Base-by-base conservation (phyloP, 1,140 invertebrate genomes). In the Ips typographus region DNA sequence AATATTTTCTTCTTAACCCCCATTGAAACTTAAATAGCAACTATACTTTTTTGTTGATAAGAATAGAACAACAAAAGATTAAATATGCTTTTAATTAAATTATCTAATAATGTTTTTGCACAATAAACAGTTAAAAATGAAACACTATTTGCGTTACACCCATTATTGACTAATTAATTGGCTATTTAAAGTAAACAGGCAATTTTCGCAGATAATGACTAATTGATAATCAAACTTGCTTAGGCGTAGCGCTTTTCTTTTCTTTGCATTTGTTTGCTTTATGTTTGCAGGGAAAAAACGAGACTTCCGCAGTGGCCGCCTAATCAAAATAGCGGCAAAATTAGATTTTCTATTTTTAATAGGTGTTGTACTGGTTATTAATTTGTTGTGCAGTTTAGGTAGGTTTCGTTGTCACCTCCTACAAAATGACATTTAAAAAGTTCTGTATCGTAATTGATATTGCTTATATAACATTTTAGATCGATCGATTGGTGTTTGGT, bases 151-250 rank as follows among this genome's bases (percentile, higher is more conserved):
- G 6, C 36, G 37, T 7, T 65, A 56, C 52, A 44, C 63, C 51
- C 7, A 65, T 65, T 65, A 38, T 53, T 40, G 40, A 55, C n/a
- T 65, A 65, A 65, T 65, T 57, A 65, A 56, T 53, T 57, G 40
- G 41, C 52, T 43, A 7, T 53, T 40, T n/a, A 36, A 56, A 22
- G 52, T 42, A 65, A 65, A 65, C 63, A 56, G 52, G 63, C 22
- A 57, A 65, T 41, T 65, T 65, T 65, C 41, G 40, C 63, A 44
- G 51, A 65, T 65, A 57, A 57, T 65, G 63, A 57, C 63, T 65
- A 65, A 65, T 65, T 65, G 63, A 65, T 65, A 56, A 65, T 53
- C 51, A 65, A 65, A 65, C 63, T 43, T 44, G 63, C 63, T 65
- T 65, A 53, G 41, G 63, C 53, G 40, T 40, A 56, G 53, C 41